Evolutionary conservation across 2,888 invertebrate species (phyloP).

Genomic region (Polyommatus iphigenia): DNA sequence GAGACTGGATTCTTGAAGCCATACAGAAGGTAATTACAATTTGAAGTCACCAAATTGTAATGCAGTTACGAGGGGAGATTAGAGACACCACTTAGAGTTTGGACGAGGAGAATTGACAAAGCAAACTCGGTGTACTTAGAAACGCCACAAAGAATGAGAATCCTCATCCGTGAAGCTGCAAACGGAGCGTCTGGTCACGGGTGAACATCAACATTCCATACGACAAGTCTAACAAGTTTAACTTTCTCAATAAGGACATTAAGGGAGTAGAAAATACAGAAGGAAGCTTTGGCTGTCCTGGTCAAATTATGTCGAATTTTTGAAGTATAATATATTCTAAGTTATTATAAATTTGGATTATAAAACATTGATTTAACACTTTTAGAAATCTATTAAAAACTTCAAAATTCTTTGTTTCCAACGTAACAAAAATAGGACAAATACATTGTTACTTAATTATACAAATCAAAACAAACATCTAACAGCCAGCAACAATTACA

Average conservation of each 20-base stretch:
- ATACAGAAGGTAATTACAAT: constrained; percentile 74
- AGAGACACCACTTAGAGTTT: constrained; percentile 66
- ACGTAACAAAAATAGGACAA: neutral
- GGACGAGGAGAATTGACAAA: constrained; percentile 52
- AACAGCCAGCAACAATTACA: neutral
- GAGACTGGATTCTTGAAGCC: constrained; percentile 79
- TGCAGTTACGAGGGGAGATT: constrained; percentile 82
- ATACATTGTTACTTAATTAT: neutral
- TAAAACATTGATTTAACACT: neutral
- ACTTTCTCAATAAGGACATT: constrained; percentile 42
- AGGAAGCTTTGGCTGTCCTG: constrained; percentile 9
- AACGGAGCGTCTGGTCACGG: constrained; percentile 55
- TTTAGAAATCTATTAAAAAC: neutral
- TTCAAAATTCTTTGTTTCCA: neutral
- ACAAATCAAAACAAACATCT: neutral
- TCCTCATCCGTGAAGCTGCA: constrained; percentile 51
- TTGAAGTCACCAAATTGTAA: constrained; percentile 80
- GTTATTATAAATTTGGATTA: neutral
- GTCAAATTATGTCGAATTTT: neutral
- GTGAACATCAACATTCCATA: constrained; percentile 60
- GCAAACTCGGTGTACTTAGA: constrained; percentile 51
- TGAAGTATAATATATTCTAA: neutral
- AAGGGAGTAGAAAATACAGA: neutral
- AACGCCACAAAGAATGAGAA: constrained; percentile 52
- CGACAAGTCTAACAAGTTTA: constrained; percentile 49